Percentiles rank a stretch among this genome's conserved stretches.
Conservation (phyloP, 2,113 vertebrate species). For the Prinia subflava region DNA sequence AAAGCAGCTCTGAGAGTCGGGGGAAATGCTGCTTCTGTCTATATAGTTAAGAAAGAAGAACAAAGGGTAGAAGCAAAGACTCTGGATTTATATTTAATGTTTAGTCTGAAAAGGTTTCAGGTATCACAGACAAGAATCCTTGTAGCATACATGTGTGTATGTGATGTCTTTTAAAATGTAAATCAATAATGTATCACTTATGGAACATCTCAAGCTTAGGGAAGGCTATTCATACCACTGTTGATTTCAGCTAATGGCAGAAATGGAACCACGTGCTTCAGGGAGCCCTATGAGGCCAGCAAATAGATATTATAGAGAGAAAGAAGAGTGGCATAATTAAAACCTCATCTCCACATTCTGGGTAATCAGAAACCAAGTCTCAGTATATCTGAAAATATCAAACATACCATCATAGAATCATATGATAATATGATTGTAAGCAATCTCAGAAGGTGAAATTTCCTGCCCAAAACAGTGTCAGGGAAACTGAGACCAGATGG, state of each 20-base stretch:
- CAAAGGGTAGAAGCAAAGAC: neutral
- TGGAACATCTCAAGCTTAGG: neutral
- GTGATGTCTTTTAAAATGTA: neutral
- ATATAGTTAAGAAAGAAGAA: neutral
- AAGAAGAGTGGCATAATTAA: neutral
- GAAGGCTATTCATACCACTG: neutral
- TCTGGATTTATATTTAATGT: neutral
- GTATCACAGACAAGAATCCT: neutral
- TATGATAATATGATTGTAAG: neutral
- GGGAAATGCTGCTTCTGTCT: neutral
- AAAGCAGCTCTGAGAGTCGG: neutral
- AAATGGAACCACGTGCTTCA: neutral
- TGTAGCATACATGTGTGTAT: neutral
- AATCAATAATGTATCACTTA: conserved; percentile 1
- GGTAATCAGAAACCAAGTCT: neutral
- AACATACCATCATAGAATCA: neutral
- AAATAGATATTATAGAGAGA: neutral
- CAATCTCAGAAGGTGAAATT: neutral
- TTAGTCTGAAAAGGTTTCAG: neutral
- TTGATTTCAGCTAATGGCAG: neutral
- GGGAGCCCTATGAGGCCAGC: neutral
- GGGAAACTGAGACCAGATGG: neutral
- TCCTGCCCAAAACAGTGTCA: neutral
- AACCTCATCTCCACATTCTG: neutral
- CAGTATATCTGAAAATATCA: neutral